Evolutionary conservation across 2,888 invertebrate species (phyloP), one percentile per base, ranked within the genome.

Genomic region (Nomada hirtipes): DNA sequence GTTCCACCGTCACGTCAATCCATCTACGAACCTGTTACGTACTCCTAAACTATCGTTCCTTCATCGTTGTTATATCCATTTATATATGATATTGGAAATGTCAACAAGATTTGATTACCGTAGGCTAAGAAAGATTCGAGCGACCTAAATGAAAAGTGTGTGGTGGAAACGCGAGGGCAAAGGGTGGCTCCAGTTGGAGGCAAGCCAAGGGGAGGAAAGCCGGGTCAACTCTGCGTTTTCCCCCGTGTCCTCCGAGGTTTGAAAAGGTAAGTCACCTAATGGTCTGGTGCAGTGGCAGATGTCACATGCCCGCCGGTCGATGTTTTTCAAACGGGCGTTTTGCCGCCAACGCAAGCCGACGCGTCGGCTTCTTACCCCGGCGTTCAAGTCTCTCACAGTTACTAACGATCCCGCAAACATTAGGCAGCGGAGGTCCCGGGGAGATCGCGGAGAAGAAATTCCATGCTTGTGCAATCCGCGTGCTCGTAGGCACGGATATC

Each of bases 241-340:
- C 36, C 68, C 72, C 63, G 47, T 73, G 53, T 4, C 13, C 47
- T 18, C 23, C 23, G 60, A 77, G 47, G 73, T 84, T 86, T 79
- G 75, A 88, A 88, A 90, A 88, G 80, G 79, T 79, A 80, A 80
- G 81, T 57, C 72, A 83, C 77, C 85, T 87, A 86, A 86, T 87
- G 85, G 85, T 76, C 76, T 75, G 64, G 74, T 20, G 84, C 83
- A 77, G 84, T 86, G 86, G 86, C 89, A 91, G 88, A 90, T 91
- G 90, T 91, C 90, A 91, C 90, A 89, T 91, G 90, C 65, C 78
- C 72, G 65, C 65, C 36, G 87, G 70, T 88, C 44, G 79, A 93
- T 93, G 93, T 93, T 93, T 93, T 92, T 89, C 77, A 92, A 92
- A 93, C 91, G 90, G 91, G 84, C 88, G 89, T 89, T 90, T 91